phyloP scores from a whole-genome alignment of 92 coral and sea anemone genomes.

The Chrysogorgia sp. region DNA sequence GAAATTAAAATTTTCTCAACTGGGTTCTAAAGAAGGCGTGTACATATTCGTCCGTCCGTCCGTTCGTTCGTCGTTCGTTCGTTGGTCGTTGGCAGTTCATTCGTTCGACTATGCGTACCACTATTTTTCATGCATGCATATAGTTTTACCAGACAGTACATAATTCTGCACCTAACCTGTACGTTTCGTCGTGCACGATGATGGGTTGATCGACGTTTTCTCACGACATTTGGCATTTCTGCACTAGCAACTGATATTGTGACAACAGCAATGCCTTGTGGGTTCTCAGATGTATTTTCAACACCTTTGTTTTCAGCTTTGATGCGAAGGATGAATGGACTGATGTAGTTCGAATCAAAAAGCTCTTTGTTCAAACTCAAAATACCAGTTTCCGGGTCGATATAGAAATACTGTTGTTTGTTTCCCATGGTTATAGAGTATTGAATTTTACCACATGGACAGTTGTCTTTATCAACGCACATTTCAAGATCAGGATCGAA shows the following conservation, averaged over 20 bases:
- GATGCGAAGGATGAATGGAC: constrained; percentile 3
- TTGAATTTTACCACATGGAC: constrained; percentile 53
- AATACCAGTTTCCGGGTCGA: constrained; percentile 11
- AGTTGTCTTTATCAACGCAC: constrained; percentile 51
- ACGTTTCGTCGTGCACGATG: constrained; percentile 37
- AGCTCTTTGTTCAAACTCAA: constrained; percentile 1
- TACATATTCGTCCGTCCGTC: too few species aligned
- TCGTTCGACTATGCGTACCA: too few species aligned
- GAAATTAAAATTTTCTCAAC: too few species aligned
- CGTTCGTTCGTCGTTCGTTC: too few species aligned
- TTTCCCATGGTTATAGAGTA: constrained; percentile 67
- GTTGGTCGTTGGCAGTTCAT: too few species aligned
- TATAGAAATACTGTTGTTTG: constrained; percentile 53
- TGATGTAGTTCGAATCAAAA: neutral
- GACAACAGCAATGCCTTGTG: neutral
- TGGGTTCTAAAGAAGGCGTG: too few species aligned
- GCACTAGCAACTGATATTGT: neutral
- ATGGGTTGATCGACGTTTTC: constrained; percentile 39
- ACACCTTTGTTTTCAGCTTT: constrained; percentile 7
- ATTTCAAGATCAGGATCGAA: constrained; percentile 51
- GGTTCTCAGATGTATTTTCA: neutral
- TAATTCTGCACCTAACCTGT: neutral
- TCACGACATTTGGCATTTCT: neutral
- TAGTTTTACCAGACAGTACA: neutral
- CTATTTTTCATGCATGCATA: too few species aligned